phyloP scores from a whole-genome alignment of 2,888 invertebrate species.

The Agonopterix arenella region DNA sequence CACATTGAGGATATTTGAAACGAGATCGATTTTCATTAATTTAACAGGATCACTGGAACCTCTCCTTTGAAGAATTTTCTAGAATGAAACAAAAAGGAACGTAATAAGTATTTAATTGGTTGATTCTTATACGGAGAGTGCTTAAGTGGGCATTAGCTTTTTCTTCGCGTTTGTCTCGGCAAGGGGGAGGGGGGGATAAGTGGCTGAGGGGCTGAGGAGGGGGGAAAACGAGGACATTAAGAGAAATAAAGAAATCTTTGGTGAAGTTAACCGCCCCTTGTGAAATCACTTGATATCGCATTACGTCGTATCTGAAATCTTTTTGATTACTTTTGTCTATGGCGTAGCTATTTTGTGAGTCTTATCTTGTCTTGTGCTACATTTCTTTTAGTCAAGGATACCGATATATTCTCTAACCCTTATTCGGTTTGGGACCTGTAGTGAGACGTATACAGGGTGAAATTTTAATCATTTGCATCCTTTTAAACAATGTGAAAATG shows the following conservation, averaged over 20 bases:
- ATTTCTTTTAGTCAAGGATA: no score
- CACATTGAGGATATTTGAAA: no score
- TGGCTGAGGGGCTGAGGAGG: not conserved
- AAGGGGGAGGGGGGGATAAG: not conserved
- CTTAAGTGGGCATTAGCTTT: slow-evolving; percentile 19
- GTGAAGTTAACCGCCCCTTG: slow-evolving; percentile 1
- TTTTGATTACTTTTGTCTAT: no score
- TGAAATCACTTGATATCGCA: slow-evolving; percentile 4
- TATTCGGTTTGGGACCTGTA: no score
- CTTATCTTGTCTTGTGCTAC: no score
- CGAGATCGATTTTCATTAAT: no score
- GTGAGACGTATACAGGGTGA: no score
- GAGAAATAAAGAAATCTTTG: slow-evolving; percentile 5
- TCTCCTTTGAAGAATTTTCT: not conserved
- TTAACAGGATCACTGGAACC: not conserved
- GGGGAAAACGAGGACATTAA: slow-evolving; percentile 4
- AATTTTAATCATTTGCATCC: no score
- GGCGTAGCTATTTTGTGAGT: no score
- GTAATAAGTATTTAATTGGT: slow-evolving; percentile 11
- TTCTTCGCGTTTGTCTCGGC: slow-evolving; percentile 5
- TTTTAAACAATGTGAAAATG: no score
- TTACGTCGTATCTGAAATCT: not conserved
- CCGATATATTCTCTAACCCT: no score
- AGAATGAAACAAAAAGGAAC: slow-evolving; percentile 3
- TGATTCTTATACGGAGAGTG: slow-evolving; percentile 10